A percentile compares a stretch with the other conserved stretches of the same genome.
These are phyloP conservation scores for Mystacides longicornis DNA, from an alignment of 2,888 invertebrate species.

Conservation along the genomic window DNA sequence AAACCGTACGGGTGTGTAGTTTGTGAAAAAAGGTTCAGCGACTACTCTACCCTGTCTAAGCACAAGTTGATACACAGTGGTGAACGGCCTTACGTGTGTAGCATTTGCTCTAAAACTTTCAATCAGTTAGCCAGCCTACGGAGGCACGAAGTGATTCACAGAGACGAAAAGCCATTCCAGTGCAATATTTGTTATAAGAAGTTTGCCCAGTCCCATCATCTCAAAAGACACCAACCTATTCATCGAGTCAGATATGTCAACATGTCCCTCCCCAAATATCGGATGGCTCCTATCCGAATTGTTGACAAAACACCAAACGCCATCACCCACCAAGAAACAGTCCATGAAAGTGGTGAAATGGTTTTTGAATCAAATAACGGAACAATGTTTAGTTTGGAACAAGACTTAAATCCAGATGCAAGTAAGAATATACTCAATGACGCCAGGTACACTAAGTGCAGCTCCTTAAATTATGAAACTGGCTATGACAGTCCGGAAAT, in stretches of 20 bases:
- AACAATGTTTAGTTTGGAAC: too few relatives aligned
- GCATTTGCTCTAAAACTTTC: not conserved
- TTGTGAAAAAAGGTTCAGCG: not conserved
- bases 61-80: not conserved
- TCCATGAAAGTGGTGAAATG: too few relatives aligned
- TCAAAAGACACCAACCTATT: not conserved
- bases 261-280: not conserved
- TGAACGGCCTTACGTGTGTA: not conserved
- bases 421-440: too few relatives aligned
- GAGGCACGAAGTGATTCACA: not conserved
- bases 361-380: too few relatives aligned
- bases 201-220: not conserved
- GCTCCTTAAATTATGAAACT: too few relatives aligned
- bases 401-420: too few relatives aligned
- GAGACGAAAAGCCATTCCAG: constrained; percentile 2
- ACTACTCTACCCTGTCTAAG: not conserved
- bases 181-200: not conserved
- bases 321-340: too few relatives aligned
- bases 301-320: too few relatives aligned
- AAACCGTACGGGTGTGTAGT: not conserved
- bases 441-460: too few relatives aligned
- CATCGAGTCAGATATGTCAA: not conserved
- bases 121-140: not conserved
- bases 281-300: too few relatives aligned
- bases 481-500: too few relatives aligned